phyloP scores from a whole-genome alignment of 35 echinoderm and acorn worm species.

The Eucidaris tribuloides region DNA sequence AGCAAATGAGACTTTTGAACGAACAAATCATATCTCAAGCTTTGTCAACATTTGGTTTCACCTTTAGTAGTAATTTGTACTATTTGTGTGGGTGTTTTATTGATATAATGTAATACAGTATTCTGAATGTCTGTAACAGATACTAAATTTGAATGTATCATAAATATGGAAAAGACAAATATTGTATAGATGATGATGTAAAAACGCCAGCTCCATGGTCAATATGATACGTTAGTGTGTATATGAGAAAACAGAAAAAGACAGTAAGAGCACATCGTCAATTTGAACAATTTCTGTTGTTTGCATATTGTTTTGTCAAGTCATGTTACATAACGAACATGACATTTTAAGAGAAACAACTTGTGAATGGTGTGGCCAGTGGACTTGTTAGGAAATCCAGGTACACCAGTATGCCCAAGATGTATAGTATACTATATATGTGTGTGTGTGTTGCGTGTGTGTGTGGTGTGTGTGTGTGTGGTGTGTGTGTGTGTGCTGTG shows the following conservation, averaged over 20 bases:
- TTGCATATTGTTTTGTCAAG: no score
- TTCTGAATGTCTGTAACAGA: not conserved
- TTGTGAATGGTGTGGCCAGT: no score
- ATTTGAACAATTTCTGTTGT: no score
- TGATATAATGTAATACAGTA: not conserved
- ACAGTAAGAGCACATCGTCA: not conserved
- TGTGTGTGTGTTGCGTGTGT: no score
- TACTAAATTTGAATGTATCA: conserved; percentile 2
- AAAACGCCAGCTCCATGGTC: not conserved
- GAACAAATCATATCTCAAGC: not conserved
- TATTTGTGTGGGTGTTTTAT: not conserved
- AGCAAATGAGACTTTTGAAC: not conserved
- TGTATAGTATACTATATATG: no score
- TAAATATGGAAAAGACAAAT: not conserved
- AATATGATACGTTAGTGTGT: not conserved
- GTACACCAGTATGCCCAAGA: no score
- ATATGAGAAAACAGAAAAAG: conserved; percentile 29
- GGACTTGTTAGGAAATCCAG: no score
- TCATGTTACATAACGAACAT: no score
- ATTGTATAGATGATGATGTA: not conserved
- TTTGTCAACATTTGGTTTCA: not conserved
- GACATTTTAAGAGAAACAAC: no score
- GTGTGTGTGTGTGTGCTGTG: no score
- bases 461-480: no score
- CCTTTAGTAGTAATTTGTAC: not conserved